Conservation (phyloP, 2,797 vertebrate genomes). For the Lepidocolaptes lacrymiger region DNA sequence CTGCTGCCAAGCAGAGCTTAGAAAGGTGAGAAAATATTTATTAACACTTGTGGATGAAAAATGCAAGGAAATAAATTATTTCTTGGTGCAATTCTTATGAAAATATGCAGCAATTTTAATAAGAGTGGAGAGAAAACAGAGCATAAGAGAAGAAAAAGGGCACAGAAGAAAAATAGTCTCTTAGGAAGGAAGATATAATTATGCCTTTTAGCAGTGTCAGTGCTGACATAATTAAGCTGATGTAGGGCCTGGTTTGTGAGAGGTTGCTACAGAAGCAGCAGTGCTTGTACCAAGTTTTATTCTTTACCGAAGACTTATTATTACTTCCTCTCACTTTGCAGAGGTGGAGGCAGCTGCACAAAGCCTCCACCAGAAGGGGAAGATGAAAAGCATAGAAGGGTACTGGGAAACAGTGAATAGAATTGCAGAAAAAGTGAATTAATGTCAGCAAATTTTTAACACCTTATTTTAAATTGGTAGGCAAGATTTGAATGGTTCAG, state of each 20-base stretch:
- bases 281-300: neutral
- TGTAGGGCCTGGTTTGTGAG: neutral
- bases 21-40: neutral
- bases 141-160: neutral
- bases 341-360: neutral
- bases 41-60: neutral
- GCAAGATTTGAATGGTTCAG: neutral
- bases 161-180: neutral
- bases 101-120: neutral
- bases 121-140: neutral
- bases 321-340: neutral
- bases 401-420: neutral
- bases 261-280: neutral
- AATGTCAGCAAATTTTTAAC: neutral
- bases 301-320: neutral
- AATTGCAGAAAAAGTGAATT: neutral
- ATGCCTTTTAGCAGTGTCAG: neutral
- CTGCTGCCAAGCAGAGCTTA: neutral
- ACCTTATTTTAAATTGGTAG: neutral
- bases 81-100: neutral
- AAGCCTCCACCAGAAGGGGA: neutral
- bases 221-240: neutral
- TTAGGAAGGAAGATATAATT: neutral
- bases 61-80: neutral
- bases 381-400: neutral